These are phyloP conservation scores for Macropis europaea DNA, from an alignment of 2,888 invertebrate species.

Conservation along the genomic window DNA sequence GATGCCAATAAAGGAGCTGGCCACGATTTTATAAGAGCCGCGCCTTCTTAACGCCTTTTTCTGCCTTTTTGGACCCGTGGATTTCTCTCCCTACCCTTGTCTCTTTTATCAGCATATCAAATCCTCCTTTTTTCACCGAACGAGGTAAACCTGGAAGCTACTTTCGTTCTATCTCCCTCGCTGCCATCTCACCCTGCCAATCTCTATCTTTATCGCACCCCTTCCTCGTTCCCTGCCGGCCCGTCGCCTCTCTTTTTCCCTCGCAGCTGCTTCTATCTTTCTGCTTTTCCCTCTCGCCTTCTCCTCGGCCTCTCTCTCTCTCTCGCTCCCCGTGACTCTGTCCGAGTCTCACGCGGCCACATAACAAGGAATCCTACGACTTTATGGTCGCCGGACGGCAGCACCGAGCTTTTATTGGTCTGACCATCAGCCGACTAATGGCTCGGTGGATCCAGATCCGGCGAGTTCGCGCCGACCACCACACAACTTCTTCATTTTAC, in stretches of 20 bases:
- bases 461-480: slow-evolving; percentile 59
- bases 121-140: slow-evolving; percentile 31
- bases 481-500: slow-evolving; percentile 66
- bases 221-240: neutral
- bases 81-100: slow-evolving; percentile 25
- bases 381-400: slow-evolving; percentile 69
- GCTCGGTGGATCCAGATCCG: slow-evolving; percentile 64
- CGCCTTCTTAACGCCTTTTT: slow-evolving; percentile 75
- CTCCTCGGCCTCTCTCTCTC: slow-evolving; percentile 1
- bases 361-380: slow-evolving; percentile 73
- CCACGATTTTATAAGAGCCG: slow-evolving; percentile 76
- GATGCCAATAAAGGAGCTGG: slow-evolving; percentile 74
- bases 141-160: slow-evolving; percentile 49
- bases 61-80: slow-evolving; percentile 53
- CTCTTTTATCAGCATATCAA: slow-evolving; percentile 44
- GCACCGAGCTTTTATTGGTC: slow-evolving; percentile 69
- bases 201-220: slow-evolving; percentile 40
- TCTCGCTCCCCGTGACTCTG: slow-evolving; percentile 2
- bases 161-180: slow-evolving; percentile 16
- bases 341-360: slow-evolving; percentile 45
- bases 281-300: slow-evolving; percentile 13
- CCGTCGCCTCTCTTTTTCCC: neutral
- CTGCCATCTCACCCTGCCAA: neutral
- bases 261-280: slow-evolving; percentile 2
- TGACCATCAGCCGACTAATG: slow-evolving; percentile 69